Evolutionary conservation across 2,113 vertebrate genomes (phyloP).

Genomic region (Mustelus asterias): DNA sequence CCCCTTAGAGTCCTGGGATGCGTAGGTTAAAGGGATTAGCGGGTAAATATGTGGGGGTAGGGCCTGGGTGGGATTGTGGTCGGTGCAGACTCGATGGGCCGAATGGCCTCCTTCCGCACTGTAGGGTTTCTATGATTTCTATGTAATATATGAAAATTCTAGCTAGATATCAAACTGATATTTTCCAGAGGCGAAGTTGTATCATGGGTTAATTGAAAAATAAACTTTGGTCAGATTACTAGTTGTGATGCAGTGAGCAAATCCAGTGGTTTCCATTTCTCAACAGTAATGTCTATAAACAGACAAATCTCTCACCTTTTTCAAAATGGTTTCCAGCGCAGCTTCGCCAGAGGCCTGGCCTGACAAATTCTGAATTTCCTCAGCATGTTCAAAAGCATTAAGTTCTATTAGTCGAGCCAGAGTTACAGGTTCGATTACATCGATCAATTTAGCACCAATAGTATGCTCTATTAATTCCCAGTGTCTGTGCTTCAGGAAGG

Average conservation of each 20-base stretch:
- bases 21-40: no score
- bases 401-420: constrained; percentile 57
- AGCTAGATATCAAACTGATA: not conserved
- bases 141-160: not conserved
- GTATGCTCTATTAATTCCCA: constrained; percentile 63
- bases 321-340: constrained; percentile 63
- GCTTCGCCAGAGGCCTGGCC: constrained; percentile 72
- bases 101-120: no score
- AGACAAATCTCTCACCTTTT: constrained; percentile 56
- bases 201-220: not conserved
- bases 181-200: not conserved
- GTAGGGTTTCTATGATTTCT: no score
- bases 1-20: no score
- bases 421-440: constrained; percentile 52
- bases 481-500: constrained; percentile 62
- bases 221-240: not conserved
- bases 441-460: constrained; percentile 51
- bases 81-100: no score
- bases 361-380: constrained; percentile 70
- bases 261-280: not conserved
- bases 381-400: constrained; percentile 56
- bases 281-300: not conserved
- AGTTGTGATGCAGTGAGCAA: not conserved
- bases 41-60: no score
- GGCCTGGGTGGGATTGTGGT: no score